Percentiles rank a stretch among this genome's conserved stretches.
These are phyloP conservation scores for Phyllotreta striolata DNA, from an alignment of 2,888 invertebrate species.

Conservation along the genomic window DNA sequence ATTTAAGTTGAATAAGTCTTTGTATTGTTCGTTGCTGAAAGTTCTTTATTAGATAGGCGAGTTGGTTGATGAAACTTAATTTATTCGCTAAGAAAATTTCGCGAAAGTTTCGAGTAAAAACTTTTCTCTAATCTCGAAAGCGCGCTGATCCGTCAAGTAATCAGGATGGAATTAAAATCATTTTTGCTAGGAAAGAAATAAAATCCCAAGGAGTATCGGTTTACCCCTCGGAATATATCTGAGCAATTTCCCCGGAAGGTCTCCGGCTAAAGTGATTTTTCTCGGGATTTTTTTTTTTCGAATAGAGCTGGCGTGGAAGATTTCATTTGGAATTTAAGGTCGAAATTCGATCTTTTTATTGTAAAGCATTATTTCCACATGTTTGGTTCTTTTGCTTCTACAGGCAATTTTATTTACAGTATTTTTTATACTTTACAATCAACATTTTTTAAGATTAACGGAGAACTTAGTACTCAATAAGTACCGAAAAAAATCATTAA, in stretches of 20 bases:
- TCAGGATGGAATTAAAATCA: slow-evolving; percentile 1
- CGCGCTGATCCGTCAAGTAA: not conserved
- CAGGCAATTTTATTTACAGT: too few relatives aligned
- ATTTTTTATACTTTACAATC: too few relatives aligned
- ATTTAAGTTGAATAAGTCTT: not conserved
- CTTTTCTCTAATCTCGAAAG: not conserved
- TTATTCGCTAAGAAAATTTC: too few relatives aligned
- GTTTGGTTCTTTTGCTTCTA: too few relatives aligned
- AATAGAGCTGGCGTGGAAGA: not conserved
- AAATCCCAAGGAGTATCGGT: slow-evolving; percentile 6
- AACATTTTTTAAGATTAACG: too few relatives aligned
- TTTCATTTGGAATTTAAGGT: not conserved
- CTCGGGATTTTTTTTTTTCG: not conserved
- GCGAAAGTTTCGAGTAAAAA: too few relatives aligned
- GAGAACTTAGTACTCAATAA: too few relatives aligned
- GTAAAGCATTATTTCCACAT: too few relatives aligned
- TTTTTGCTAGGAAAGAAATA: not conserved
- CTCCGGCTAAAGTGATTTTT: slow-evolving; percentile 10
- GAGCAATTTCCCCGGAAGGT: slow-evolving; percentile 13
- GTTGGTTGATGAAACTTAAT: too few relatives aligned
- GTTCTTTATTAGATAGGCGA: too few relatives aligned
- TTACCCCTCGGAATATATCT: not conserved
- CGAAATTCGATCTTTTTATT: not conserved
- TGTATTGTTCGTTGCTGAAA: too few relatives aligned
- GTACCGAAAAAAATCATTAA: too few relatives aligned